Conservation (phyloP, 1,140 invertebrate species). For the Psilanteris sp. region DNA sequence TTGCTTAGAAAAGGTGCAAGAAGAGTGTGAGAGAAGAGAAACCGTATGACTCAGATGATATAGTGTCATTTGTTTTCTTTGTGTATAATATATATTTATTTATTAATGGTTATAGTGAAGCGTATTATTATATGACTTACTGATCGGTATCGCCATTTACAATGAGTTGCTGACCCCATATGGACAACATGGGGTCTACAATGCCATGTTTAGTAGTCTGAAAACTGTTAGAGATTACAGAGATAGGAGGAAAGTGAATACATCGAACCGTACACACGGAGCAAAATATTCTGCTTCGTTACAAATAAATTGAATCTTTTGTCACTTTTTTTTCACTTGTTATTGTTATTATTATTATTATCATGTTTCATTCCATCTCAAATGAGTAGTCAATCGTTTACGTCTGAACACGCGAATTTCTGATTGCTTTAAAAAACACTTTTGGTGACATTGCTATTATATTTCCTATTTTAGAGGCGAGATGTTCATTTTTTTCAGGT, state of each 20-base stretch:
- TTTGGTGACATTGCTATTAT: too few relatives aligned
- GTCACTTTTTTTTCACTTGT: neutral
- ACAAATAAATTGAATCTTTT: conserved; percentile 10
- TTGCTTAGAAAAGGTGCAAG: conserved; percentile 46
- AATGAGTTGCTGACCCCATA: conserved; percentile 98
- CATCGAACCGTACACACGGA: conserved; percentile 59
- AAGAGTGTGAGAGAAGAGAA: conserved; percentile 44
- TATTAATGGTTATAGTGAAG: conserved; percentile 65
- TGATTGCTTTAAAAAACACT: too few relatives aligned
- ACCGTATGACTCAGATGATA: conserved; percentile 55
- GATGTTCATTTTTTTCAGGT: too few relatives aligned
- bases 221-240: conserved; percentile 87
- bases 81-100: conserved; percentile 59
- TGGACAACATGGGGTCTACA: conserved; percentile 97
- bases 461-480: too few relatives aligned
- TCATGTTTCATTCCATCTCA: too few relatives aligned
- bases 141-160: conserved; percentile 96
- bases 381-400: too few relatives aligned
- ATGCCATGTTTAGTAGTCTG: conserved; percentile 96
- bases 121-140: conserved; percentile 86
- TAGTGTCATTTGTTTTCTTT: conserved; percentile 58
- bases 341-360: too few relatives aligned
- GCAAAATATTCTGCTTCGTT: conserved; percentile 46
- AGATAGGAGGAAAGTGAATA: conserved; percentile 73
- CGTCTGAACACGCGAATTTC: too few relatives aligned